Base-by-base conservation (phyloP, 2,113 vertebrate genomes). In the Lethenteron camtschaticum region DNA sequence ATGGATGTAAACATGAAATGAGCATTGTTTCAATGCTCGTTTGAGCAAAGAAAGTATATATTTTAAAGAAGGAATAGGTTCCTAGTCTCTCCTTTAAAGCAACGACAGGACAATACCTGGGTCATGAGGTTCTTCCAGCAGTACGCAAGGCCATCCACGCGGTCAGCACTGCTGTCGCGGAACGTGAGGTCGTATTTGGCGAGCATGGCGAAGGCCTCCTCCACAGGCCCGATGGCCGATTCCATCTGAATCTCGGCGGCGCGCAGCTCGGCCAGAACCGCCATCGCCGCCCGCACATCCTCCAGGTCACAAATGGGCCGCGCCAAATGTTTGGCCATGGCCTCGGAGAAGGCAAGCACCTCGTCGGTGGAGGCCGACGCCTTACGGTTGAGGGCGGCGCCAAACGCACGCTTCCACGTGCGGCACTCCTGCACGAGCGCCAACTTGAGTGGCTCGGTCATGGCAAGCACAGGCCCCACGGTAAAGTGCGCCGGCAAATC, bases 151-250 rank as follows among this genome's bases (percentile, higher is more conserved):
- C 83, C 80, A 71, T 87, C 86, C 56, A 86, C 80, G 14, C 76
- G 81, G 73, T 88, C 85, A 1, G 81, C 74, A 57, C 81, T 85
- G 57, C 83, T 79, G 66, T 85, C 82, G 57, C 71, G 78, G 73
- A 81, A 84, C 24, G 78, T 70, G 8, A 87, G 77, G 56, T 81
- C 79, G 66, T 82, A 78, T 69, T 83, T 84, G 73, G 81, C 80
- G 24, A 88, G 81, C 14, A 87, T 76, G 24, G 81, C 56, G 2
- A 83, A 85, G 24, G 84, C 83, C 72, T 88, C 86, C 73, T 88
- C 86, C 71, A 86, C 76, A 9, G 80, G 84, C 14, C 81, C 81
- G 66, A 86, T 78, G 68, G 73, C 77, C 76, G 76, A 69, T 20
- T 85, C 85, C 10, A 86, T 79, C 60, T 73, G 78, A 58, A 82